Conservation (phyloP, 2,797 vertebrate genomes). For the Rousettus madagascariensis region DNA sequence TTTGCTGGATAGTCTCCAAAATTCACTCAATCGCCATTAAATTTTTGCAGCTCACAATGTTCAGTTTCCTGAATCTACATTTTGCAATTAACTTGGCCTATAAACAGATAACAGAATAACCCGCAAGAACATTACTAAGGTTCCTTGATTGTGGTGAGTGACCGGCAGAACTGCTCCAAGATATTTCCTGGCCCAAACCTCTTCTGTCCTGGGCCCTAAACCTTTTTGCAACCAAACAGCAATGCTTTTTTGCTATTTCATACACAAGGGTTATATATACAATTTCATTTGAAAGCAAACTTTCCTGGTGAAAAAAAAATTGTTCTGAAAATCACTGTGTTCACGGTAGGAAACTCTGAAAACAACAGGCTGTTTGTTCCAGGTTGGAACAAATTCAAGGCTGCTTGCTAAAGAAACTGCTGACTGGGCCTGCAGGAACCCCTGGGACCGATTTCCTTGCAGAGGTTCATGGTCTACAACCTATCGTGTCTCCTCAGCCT, state of each 20-base stretch:
- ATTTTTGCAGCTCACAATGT: background rate
- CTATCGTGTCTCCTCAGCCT: background rate
- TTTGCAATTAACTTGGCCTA: background rate
- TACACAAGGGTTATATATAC: background rate
- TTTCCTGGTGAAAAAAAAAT: background rate
- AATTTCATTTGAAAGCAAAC: slow-evolving; percentile 46
- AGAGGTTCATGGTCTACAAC: background rate
- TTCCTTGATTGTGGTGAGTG: background rate
- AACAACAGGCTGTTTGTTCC: slow-evolving; percentile 22
- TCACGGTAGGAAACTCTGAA: background rate
- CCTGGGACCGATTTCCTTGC: background rate
- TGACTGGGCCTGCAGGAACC: background rate
- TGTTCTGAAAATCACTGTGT: slow-evolving; percentile 25
- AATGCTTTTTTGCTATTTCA: background rate
- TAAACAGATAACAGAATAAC: background rate
- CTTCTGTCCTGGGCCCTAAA: background rate
- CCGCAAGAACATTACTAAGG: background rate
- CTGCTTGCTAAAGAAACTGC: background rate
- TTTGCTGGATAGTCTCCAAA: background rate
- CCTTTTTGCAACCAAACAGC: background rate
- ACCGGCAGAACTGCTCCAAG: background rate
- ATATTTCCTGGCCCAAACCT: background rate
- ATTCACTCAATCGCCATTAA: background rate
- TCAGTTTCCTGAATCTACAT: background rate
- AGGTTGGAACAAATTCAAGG: slow-evolving; percentile 28